A percentile compares a stretch with the other conserved stretches of the same genome.
Conservation (phyloP, 2,888 invertebrate species). For the Mimas tiliae region DNA sequence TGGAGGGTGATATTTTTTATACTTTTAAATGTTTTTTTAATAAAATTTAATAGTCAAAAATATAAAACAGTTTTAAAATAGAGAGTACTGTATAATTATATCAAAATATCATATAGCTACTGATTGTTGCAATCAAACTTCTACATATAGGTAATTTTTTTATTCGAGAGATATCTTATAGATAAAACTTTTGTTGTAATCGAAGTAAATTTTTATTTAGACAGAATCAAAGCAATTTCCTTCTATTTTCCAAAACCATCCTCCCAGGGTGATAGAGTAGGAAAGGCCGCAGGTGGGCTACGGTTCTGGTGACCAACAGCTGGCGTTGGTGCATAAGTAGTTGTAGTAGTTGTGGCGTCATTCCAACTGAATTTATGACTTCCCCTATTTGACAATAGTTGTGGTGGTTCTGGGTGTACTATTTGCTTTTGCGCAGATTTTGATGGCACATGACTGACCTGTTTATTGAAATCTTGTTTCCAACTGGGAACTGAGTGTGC, state of each 20-base stretch:
- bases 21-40: too few species aligned
- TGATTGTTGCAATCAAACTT: not conserved
- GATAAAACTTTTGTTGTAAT: not conserved
- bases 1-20: too few species aligned
- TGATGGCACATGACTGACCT: not conserved
- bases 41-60: too few species aligned
- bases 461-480: not conserved
- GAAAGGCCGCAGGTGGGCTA: slow-evolving; percentile 47
- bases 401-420: not conserved
- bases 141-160: not conserved
- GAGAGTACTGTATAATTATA: too few species aligned
- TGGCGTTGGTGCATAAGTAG: slow-evolving; percentile 18
- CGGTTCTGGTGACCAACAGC: slow-evolving; percentile 26
- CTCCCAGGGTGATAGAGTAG: slow-evolving; percentile 59
- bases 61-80: too few species aligned
- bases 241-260: slow-evolving; percentile 57
- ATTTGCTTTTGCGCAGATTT: not conserved
- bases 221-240: not conserved
- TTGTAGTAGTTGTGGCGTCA: slow-evolving; percentile 35
- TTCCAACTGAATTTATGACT: slow-evolving; percentile 50
- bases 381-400: slow-evolving; percentile 41
- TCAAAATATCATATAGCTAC: too few species aligned
- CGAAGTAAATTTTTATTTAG: not conserved
- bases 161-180: not conserved
- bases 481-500: not conserved